Conservation (phyloP, 2,888 invertebrate genomes). For the Amphipyra berbera region DNA sequence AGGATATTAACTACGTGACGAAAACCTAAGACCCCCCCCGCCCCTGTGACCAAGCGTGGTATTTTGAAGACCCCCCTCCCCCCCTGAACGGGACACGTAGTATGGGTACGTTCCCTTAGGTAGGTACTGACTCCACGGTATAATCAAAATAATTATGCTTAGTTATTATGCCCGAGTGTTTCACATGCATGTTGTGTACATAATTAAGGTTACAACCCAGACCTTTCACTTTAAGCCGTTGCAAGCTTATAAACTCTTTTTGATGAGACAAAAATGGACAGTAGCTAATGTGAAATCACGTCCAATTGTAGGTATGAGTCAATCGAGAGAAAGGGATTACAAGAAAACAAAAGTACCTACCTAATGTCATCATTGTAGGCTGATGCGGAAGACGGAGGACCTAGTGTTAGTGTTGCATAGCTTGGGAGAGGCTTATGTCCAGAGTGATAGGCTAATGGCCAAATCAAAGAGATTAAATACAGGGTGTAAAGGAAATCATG, state of each 20-base stretch:
- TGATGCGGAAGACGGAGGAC: conserved; percentile 1
- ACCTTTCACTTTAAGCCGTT: conserved; percentile 26
- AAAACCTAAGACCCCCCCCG: too few species aligned
- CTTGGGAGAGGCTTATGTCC: too few species aligned
- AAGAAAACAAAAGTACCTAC: background rate
- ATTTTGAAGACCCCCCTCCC: too few species aligned
- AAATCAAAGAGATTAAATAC: too few species aligned
- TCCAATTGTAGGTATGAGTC: conserved; percentile 34
- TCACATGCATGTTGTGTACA: background rate
- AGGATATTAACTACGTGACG: too few species aligned
- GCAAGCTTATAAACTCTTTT: conserved; percentile 8
- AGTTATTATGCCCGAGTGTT: background rate
- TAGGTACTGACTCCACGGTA: too few species aligned
- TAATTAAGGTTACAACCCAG: conserved; percentile 19
- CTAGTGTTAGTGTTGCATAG: background rate
- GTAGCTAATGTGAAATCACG: conserved; percentile 1
- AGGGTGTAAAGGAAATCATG: too few species aligned
- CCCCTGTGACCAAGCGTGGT: too few species aligned
- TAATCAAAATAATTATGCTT: too few species aligned
- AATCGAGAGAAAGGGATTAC: conserved; percentile 33
- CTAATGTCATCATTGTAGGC: conserved; percentile 20
- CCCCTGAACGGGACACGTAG: too few species aligned
- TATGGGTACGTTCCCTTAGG: too few species aligned
- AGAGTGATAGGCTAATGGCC: too few species aligned
- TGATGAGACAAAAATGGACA: conserved; percentile 4